A percentile compares a stretch with the other conserved stretches of the same genome.
Conservation (phyloP, 2,113 vertebrate genomes). For the Procavia capensis region DNA sequence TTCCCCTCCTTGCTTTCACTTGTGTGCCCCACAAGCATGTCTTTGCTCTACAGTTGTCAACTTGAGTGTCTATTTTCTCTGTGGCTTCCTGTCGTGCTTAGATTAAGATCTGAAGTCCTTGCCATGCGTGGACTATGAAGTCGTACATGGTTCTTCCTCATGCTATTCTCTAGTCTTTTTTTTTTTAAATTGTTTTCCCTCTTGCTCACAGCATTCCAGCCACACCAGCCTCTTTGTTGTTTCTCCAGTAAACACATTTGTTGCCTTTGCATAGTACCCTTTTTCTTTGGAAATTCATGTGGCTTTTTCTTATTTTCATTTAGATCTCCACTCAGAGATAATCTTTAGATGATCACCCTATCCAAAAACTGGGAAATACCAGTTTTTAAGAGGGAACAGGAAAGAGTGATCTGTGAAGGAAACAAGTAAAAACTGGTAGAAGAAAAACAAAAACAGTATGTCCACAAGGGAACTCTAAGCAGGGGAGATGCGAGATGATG, state of each 20-base stretch:
- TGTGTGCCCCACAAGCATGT: neutral
- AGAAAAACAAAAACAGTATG: neutral
- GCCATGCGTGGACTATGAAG: neutral
- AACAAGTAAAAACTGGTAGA: slow-evolving; percentile 11
- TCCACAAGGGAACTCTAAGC: neutral
- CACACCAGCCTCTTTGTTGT: neutral
- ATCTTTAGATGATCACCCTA: neutral
- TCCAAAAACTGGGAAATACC: neutral
- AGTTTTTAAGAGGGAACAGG: neutral
- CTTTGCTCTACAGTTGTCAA: neutral
- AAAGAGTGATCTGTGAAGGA: neutral
- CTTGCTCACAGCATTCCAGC: neutral
- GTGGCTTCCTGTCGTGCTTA: neutral
- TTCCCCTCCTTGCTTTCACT: neutral
- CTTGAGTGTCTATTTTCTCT: neutral
- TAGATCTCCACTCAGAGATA: neutral
- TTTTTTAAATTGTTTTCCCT: neutral
- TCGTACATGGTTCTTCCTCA: neutral
- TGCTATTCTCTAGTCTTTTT: neutral
- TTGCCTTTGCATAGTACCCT: neutral
- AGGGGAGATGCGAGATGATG: neutral
- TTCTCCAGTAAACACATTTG: neutral
- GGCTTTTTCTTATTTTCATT: neutral
- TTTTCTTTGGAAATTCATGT: neutral
- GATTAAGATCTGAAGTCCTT: neutral